A percentile compares a stretch with the other conserved stretches of the same genome.
Evolutionary conservation across 2,113 vertebrate genomes (phyloP).

Genomic region (Chlamydotis undulata): DNA sequence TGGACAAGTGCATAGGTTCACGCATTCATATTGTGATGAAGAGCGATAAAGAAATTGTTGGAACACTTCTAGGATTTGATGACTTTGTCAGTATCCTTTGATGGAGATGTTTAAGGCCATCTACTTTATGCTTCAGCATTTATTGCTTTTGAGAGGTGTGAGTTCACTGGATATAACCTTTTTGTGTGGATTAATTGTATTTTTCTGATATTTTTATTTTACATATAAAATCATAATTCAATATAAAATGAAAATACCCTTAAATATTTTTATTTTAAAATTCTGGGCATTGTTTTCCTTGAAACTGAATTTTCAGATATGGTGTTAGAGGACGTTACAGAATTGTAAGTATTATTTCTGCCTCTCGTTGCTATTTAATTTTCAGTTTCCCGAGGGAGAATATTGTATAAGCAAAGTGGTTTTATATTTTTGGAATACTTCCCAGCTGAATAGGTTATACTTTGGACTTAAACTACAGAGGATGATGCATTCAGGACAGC

Average conservation of each 20-base stretch:
- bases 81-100: constrained; percentile 99
- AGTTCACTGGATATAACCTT: not conserved
- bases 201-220: not conserved
- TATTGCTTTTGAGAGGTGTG: not conserved
- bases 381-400: not conserved
- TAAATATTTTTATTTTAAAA: not conserved
- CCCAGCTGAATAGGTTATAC: not conserved
- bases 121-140: not conserved
- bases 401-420: accelerated
- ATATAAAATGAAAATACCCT: not conserved
- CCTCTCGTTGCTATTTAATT: not conserved
- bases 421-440: not conserved
- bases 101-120: not conserved
- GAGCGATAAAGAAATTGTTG: constrained; percentile 89
- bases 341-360: constrained; percentile 82
- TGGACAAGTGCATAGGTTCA: constrained; percentile 92
- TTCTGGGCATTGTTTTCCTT: constrained; percentile 58
- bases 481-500: not conserved
- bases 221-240: not conserved
- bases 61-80: constrained; percentile 90
- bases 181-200: not conserved
- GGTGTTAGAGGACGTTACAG: constrained; percentile 89
- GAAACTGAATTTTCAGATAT: constrained; percentile 79
- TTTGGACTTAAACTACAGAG: not conserved
- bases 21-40: constrained; percentile 92